Evolutionary conservation across 1,140 invertebrate species (phyloP).

Genomic region (Psilanteris sp.): DNA sequence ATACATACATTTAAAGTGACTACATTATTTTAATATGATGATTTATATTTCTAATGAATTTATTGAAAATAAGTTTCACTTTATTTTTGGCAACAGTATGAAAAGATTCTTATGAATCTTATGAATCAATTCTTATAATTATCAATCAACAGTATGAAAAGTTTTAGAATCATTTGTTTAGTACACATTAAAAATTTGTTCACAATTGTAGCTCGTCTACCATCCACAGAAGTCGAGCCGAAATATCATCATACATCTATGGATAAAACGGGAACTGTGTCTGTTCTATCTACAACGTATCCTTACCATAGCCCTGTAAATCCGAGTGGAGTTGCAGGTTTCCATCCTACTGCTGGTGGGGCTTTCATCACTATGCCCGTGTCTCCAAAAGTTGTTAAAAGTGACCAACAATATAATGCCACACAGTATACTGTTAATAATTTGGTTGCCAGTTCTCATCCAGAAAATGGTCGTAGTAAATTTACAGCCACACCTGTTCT

Average conservation of each 20-base stretch:
- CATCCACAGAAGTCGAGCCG: constrained; percentile 75
- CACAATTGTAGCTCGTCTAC: constrained; percentile 53
- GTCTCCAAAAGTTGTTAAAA: constrained; percentile 81
- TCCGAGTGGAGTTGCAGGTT: constrained; percentile 88
- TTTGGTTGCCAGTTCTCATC: constrained; percentile 72
- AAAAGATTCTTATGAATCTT: too few relatives aligned
- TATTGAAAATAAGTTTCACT: too few relatives aligned
- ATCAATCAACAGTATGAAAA: too few relatives aligned
- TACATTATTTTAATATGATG: too few relatives aligned
- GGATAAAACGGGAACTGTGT: constrained; percentile 74
- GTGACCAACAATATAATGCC: constrained; percentile 74
- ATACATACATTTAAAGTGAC: too few relatives aligned
- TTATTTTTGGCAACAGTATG: too few relatives aligned
- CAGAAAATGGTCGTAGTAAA: constrained; percentile 76
- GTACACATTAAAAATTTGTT: constrained; percentile 12
- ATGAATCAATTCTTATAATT: too few relatives aligned
- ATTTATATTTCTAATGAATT: too few relatives aligned
- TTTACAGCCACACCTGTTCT: constrained; percentile 74
- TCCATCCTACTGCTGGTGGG: constrained; percentile 90
- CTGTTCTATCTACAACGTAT: constrained; percentile 80
- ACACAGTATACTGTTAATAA: constrained; percentile 76
- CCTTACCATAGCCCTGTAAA: constrained; percentile 87
- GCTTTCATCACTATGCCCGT: constrained; percentile 92
- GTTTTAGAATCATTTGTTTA: too few relatives aligned
- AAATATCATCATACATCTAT: constrained; percentile 78